These are phyloP conservation scores for Globodera ellingtonae DNA, from an alignment of 1,140 invertebrate genomes.

Conservation along the genomic window DNA sequence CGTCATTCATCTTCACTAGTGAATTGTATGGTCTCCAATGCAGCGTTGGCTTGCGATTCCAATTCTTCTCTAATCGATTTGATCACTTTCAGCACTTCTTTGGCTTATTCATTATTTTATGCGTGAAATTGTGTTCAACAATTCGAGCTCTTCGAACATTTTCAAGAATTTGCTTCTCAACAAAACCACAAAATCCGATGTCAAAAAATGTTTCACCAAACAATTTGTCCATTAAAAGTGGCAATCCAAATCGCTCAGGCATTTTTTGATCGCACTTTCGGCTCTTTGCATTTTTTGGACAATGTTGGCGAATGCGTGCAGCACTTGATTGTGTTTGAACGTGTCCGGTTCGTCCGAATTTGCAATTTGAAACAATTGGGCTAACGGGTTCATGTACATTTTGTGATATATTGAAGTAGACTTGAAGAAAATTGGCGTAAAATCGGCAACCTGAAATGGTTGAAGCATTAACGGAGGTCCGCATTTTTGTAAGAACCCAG, in stretches of 20 bases:
- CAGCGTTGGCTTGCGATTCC: not conserved
- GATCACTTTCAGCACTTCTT: not conserved
- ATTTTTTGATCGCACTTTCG: not conserved
- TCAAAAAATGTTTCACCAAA: not conserved
- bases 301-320: not conserved
- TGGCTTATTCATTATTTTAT: not conserved
- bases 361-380: not conserved
- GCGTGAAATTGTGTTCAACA: not conserved
- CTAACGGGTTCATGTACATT: not conserved
- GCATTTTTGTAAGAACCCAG: too few relatives aligned
- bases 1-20: not conserved
- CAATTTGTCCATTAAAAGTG: not conserved
- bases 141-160: not conserved
- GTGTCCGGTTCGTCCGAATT: not conserved
- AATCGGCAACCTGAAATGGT: not conserved
- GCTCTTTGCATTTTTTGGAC: not conserved
- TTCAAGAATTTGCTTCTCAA: not conserved
- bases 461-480: too few relatives aligned
- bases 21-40: not conserved
- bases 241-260: not conserved
- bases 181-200: not conserved
- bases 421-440: not conserved
- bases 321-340: not conserved
- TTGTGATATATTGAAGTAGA: not conserved
- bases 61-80: not conserved